Base-by-base conservation (phyloP, 2,113 vertebrate genomes). In the Apistogramma diplotaenia region DNA sequence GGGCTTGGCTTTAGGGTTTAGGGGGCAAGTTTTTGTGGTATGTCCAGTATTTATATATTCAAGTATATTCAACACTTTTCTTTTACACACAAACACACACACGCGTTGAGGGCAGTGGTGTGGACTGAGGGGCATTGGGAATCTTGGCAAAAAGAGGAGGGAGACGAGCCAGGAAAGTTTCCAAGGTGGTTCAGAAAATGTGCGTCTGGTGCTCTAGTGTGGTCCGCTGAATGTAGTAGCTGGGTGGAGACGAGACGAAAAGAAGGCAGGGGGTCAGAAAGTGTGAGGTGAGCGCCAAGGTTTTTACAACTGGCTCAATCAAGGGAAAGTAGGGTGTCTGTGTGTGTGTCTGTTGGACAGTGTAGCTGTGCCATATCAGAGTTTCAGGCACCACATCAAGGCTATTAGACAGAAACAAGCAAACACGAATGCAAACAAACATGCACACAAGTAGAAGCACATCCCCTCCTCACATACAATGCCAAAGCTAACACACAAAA, bases 131-230 rank as follows among this genome's bases (percentile, higher is more conserved):
- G 89, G 89, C 61, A 84, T 55, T 89, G 86, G 89, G 90, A 94
- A 93, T 94, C 85, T 93, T 94, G 93, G 94, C 93, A 89, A 51
- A 76, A 23, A 62, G 73, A 43, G 43, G 49, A 74, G 77, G 78
- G 76, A 82, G 82, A 62, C 81, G 79, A 87, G 93, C 94, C 93
- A 95, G 93, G 92, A 94, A 91, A 94, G 90, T 90, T 93, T 93
- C 85, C 89, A 89, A 90, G 91, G 90, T 89, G 89, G 84, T 67
- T 88, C 78, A 85, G 80, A 86, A 76, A 91, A 85, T 85, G 85
- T 67, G 88, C 83, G 82, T 85, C 74, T 70, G 19, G 79, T 70
- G 75, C 74, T 87, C 86, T 90, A 85, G 92, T 92, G 92, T 92
- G 92, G 93, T 92, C 90, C 84, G 7, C 71, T 73, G 83, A 77